Evolutionary conservation across 2,797 vertebrate species (phyloP).

Genomic region (Acomys russatus): DNA sequence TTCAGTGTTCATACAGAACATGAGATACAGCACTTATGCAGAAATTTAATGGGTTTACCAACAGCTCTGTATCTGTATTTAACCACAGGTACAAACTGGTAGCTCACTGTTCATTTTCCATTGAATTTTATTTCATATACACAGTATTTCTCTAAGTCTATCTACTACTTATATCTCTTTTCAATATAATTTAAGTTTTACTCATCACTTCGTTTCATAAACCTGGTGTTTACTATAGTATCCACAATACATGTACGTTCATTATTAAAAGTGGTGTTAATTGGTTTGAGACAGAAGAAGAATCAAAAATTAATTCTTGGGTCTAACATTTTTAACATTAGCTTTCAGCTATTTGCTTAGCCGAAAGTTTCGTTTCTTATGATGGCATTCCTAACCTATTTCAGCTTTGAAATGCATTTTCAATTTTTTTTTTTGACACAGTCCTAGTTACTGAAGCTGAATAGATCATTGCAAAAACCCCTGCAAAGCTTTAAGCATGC

Average conservation of each 20-base stretch:
- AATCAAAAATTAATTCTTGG: constrained; percentile 43
- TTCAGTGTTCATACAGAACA: constrained; percentile 31
- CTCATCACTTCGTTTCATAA: constrained; percentile 26
- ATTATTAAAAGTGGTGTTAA: constrained; percentile 55
- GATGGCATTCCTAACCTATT: not conserved
- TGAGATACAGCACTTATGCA: not conserved
- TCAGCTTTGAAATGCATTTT: constrained; percentile 21
- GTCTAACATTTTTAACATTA: constrained; percentile 26
- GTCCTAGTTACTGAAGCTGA: constrained; percentile 21
- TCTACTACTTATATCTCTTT: not conserved
- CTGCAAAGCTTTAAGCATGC: constrained; percentile 20
- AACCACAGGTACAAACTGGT: not conserved
- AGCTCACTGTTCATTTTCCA: not conserved
- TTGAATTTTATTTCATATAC: not conserved
- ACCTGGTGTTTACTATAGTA: constrained; percentile 4
- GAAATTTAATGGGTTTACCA: constrained; percentile 5
- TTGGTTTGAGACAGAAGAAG: not conserved
- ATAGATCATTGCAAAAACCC: constrained; percentile 1
- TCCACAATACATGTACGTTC: not conserved
- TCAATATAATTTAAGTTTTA: constrained; percentile 43
- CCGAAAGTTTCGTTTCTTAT: constrained; percentile 5
- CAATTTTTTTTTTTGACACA: constrained; percentile 48
- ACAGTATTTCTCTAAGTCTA: not conserved
- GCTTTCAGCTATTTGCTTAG: constrained; percentile 18
- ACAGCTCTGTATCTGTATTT: not conserved